A percentile compares a stretch with the other conserved stretches of the same genome.
Conservation (phyloP, 2,888 invertebrate species). For the Lumbricus terrestris region DNA sequence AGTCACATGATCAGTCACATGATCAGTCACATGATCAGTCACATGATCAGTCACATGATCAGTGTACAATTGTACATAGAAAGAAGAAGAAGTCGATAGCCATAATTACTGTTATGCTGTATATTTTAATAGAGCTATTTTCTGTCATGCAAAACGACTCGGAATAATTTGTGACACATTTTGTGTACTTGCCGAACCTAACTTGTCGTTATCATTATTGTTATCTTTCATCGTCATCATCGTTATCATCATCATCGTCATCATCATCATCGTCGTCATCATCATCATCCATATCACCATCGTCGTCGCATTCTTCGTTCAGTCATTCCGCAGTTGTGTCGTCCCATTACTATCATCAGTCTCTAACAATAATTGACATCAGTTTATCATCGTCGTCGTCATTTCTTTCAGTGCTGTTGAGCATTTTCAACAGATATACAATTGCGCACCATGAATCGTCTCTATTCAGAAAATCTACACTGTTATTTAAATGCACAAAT, state of each 20-base stretch:
- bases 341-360: not conserved
- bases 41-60: not conserved
- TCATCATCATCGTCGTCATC: not conserved
- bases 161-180: too few relatives aligned
- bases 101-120: not conserved
- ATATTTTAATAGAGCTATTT: not conserved
- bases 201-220: not conserved
- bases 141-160: not conserved
- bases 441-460: not conserved
- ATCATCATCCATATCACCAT: not conserved
- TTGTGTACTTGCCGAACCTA: not conserved
- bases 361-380: not conserved
- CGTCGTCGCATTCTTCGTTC: not conserved
- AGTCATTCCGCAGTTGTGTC: not conserved
- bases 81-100: not conserved
- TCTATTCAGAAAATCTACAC: not conserved
- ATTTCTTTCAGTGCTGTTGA: not conserved
- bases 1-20: too few relatives aligned
- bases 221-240: too few relatives aligned
- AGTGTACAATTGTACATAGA: not conserved
- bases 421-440: not conserved
- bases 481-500: not conserved
- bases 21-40: too few relatives aligned
- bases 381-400: not conserved
- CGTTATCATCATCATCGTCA: too few relatives aligned